Evolutionary conservation across 1,140 invertebrate genomes (phyloP), one percentile per base, ranked within the genome.

Genomic region (Tetramorium simillimum): DNA sequence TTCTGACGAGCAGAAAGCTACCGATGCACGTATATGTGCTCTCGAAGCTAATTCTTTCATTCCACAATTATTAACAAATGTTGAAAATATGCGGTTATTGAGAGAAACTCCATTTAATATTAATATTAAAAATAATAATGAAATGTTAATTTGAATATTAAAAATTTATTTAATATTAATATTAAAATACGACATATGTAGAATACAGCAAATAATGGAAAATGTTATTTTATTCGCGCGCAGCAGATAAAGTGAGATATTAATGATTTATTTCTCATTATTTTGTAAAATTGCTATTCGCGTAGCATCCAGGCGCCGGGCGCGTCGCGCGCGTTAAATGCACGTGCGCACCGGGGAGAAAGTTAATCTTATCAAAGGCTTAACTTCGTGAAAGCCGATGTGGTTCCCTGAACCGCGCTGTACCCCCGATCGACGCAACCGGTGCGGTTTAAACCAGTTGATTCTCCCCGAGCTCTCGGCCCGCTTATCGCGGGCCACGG

Each of bases 401-500:
- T 14, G 21, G 21, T 24, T 28, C 7, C 2, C 3, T 28, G 14
- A 77, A 62, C 28, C 40, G 3, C 14, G 40, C 18, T n/a, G 33
- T 73, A 33, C 56, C n/a, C n/a, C 40, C 28, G n/a, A 46, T 56
- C 33, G 16, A 78, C 12, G 75, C 24, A 70, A 72, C 16, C 53
- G 37, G 0, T 56, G n/a, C 37, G 4, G 46, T n/a, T 40, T 67
- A 53, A 69, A 18, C 18, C 43, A 43, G 24, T 9, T 21, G 46
- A 78, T 77, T 78, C 51, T 37, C n/a, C n/a, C 10, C 37, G 46
- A 21, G 24, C 21, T 46, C 62, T 40, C 24, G 24, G 46, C 16
- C 24, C 51, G 70, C 63, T 90, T 87, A 87, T 89, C 62, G 51
- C 46, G 33, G 12, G 0, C 0, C 21, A 77, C n/a, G 62, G 53